A percentile compares a stretch with the other conserved stretches of the same genome.
Conservation (phyloP, 1,140 invertebrate genomes). For the Drosophila orosa region DNA sequence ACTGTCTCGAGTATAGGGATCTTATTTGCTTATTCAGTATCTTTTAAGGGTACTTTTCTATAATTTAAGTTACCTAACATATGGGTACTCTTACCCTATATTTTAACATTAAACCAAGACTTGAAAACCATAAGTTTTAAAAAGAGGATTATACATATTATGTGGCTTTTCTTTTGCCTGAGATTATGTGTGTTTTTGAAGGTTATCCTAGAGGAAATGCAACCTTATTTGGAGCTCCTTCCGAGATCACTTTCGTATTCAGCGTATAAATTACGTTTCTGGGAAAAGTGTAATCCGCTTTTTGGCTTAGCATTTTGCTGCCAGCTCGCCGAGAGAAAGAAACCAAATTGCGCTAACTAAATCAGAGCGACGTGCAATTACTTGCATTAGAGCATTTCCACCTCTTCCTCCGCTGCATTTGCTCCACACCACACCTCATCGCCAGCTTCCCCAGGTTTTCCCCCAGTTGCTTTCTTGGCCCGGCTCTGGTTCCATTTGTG, state of each 20-base stretch:
- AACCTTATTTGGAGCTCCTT: slow-evolving; percentile 9
- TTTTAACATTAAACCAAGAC: not conserved
- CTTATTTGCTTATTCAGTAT: too few relatives aligned
- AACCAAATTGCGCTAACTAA: slow-evolving; percentile 72
- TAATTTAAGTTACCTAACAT: too few relatives aligned
- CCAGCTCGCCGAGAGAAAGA: slow-evolving; percentile 31
- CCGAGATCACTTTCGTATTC: slow-evolving; percentile 66
- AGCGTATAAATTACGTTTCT: slow-evolving; percentile 63
- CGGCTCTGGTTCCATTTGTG: slow-evolving; percentile 34
- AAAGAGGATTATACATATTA: not conserved
- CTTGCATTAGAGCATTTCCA: slow-evolving; percentile 69
- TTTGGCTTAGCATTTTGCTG: slow-evolving; percentile 66
- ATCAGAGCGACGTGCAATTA: slow-evolving; percentile 78
- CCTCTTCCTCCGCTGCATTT: slow-evolving; percentile 21
- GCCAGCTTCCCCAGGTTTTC: slow-evolving; percentile 1
- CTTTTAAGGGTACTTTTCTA: too few relatives aligned
- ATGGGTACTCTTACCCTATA: not conserved
- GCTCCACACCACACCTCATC: slow-evolving; percentile 20
- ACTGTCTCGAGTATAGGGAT: too few relatives aligned
- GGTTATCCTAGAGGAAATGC: not conserved
- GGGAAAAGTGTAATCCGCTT: slow-evolving; percentile 69
- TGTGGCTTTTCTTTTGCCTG: too few relatives aligned
- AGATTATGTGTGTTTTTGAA: slow-evolving; percentile 8
- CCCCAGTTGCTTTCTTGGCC: slow-evolving; percentile 9
- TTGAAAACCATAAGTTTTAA: not conserved